Percentiles rank a stretch among this genome's conserved stretches.
Evolutionary conservation across 2,797 vertebrate genomes (phyloP).

Genomic region (Clarias platycephalus): DNA sequence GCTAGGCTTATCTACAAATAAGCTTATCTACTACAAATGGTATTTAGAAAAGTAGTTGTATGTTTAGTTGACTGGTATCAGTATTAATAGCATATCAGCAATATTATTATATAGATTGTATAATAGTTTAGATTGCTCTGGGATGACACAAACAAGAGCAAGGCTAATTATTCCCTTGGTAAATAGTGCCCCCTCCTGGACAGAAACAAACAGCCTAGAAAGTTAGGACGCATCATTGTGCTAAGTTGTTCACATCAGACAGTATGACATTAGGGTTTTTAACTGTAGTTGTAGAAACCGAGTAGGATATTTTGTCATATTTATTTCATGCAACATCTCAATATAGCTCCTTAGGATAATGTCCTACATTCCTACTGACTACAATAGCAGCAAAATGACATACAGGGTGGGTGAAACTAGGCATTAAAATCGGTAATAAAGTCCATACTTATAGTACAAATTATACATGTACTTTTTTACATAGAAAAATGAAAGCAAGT

Average conservation of each 20-base stretch:
- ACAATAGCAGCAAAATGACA: not conserved
- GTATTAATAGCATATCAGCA: not conserved
- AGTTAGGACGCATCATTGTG: too few relatives aligned
- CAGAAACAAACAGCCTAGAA: not conserved
- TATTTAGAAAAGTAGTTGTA: not conserved
- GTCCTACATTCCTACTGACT: not conserved
- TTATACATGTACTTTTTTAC: too few relatives aligned
- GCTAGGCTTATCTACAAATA: not conserved
- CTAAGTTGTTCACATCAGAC: not conserved
- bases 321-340: not conserved
- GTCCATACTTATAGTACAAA: too few relatives aligned
- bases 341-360: not conserved
- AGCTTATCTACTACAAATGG: not conserved
- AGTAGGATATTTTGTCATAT: not conserved
- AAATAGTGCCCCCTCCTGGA: conserved; percentile 3
- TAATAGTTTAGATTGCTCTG: not conserved
- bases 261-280: not conserved
- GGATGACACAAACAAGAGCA: not conserved
- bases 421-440: too few relatives aligned
- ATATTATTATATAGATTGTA: not conserved
- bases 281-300: not conserved
- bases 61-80: not conserved
- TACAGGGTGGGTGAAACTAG: too few relatives aligned
- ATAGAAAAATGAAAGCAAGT: too few relatives aligned
- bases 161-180: not conserved